Evolutionary conservation across 2,113 vertebrate species (phyloP).

Genomic region (Dasyprocta punctata): DNA sequence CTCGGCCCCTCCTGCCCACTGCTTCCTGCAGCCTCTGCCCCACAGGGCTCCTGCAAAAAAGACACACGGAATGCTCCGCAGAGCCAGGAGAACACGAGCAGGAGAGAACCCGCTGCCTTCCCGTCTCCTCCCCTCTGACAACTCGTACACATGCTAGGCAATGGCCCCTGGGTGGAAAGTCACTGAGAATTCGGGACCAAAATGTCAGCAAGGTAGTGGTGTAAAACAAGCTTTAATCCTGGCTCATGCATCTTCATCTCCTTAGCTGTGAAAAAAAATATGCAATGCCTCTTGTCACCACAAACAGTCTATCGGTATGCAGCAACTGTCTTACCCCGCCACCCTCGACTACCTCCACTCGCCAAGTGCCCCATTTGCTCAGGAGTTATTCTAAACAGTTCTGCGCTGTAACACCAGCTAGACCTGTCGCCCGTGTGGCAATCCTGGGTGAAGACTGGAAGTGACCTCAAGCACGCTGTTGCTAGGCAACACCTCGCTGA

Average conservation of each 20-base stretch:
- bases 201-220: neutral
- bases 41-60: neutral
- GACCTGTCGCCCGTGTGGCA: neutral
- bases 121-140: neutral
- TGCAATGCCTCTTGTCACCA: constrained; percentile 25
- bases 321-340: neutral
- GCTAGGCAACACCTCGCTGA: neutral
- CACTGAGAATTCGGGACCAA: constrained; percentile 27
- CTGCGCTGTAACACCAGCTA: neutral
- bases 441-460: neutral
- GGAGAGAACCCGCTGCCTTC: neutral
- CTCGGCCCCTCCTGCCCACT: no score
- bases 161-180: neutral
- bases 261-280: constrained; percentile 61
- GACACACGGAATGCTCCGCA: neutral
- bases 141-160: neutral
- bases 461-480: constrained; percentile 1
- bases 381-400: constrained; percentile 45
- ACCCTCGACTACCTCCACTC: neutral
- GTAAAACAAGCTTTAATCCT: constrained; percentile 58
- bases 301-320: neutral
- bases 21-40: neutral
- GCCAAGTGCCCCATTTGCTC: neutral
- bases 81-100: neutral
- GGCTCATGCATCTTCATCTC: constrained; percentile 61